Evolutionary conservation across 2,797 vertebrate genomes (phyloP).

Genomic region (Cryptoblepharus egeriae): DNA sequence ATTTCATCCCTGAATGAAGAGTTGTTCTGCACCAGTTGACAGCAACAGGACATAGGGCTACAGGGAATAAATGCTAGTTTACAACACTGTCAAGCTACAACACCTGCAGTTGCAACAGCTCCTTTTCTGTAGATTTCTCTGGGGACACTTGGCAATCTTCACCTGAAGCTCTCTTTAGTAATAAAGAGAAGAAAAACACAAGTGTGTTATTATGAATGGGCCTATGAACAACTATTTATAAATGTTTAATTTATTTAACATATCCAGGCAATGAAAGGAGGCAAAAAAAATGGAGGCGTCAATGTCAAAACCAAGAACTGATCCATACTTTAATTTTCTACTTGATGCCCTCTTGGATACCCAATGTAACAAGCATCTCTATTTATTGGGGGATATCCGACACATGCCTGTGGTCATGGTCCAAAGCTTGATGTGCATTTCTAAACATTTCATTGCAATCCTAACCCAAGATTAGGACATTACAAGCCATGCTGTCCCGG

Average conservation of each 20-base stretch:
- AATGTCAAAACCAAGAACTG: not conserved
- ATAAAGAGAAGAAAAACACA: not conserved
- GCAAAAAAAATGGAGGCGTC: not conserved
- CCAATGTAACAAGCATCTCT: not conserved
- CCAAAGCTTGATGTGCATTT: too few species aligned
- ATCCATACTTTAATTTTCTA: not conserved
- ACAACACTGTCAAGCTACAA: not conserved
- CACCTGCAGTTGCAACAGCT: not conserved
- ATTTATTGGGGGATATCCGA: too few species aligned
- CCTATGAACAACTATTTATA: not conserved
- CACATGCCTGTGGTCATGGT: too few species aligned
- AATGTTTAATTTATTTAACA: not conserved
- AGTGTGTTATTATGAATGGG: not conserved
- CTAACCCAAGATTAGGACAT: too few species aligned
- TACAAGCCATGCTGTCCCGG: too few species aligned
- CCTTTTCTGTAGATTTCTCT: slow-evolving; percentile 19
- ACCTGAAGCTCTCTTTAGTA: not conserved
- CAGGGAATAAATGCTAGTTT: slow-evolving; percentile 10
- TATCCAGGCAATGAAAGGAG: not conserved
- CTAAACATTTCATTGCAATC: too few species aligned
- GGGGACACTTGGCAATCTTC: not conserved
- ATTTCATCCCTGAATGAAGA: slow-evolving; percentile 49
- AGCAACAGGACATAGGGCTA: accelerated
- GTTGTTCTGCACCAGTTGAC: not conserved
- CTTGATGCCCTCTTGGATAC: not conserved